Base-by-base conservation (phyloP, 1,140 invertebrate genomes). In the Delia radicum region DNA sequence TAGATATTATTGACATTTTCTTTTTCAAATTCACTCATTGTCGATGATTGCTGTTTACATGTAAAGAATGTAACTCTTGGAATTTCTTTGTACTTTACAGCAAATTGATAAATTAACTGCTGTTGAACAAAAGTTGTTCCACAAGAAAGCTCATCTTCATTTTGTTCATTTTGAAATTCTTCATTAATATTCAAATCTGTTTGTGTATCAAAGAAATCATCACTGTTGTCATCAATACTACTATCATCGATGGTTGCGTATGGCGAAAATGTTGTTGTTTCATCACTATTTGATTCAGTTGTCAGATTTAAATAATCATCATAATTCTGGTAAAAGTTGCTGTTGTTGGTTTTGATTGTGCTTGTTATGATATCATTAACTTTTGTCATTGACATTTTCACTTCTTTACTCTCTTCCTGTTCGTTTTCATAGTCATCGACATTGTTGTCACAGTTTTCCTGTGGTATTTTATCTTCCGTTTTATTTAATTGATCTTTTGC, bases 1-100 rank as follows among this genome's bases (percentile, higher is more conserved):
- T 74, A 67, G 24, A 72, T 48, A 18, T 72, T 63, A 72, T 55
- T 72, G 28, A 55, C 28, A 6, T 27, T 42, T 33, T 24, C 1
- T 10, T n/a, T 2, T 71, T 26, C 63, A 29, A 62, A 55, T 33
- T 71, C 55, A 61, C 28, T 8, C 4, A 46, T 75, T 74, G 75
- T 28, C 21, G 28, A 63, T 55, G 48, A 29, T 75, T 48, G 76
- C 74, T 78, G 77, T 78, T 24, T 80, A 80, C 83, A 85, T 75
- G 82, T 82, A 77, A 82, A 85, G 77, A 80, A 83, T 75, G 80
- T 85, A 75, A 85, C 74, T 74, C 83, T 76, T 67, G 82, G 81
- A 77, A 85, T 85, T 76, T 82, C 78, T 75, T 85, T 85, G 76
- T 82, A 78, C 27, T 61, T 65, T 21, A 77, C 69, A 21, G 77